phyloP scores from a whole-genome alignment of 2,113 vertebrate genomes.

The Elaphurus davidianus region DNA sequence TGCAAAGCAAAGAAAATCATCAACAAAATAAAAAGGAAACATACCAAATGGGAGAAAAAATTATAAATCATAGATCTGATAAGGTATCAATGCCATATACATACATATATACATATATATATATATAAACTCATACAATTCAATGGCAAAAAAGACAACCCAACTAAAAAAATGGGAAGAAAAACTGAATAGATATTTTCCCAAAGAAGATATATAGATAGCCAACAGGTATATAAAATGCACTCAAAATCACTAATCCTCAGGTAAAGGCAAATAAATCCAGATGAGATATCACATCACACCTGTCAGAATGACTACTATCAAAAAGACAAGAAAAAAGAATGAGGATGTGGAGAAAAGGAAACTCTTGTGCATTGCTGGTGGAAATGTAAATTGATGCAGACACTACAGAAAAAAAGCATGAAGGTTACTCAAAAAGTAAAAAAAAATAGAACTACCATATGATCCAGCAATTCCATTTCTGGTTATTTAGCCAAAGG shows the following conservation, averaged over 20 bases:
- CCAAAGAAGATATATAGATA: not conserved
- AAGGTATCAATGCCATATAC: not conserved
- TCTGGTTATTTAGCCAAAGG: not conserved
- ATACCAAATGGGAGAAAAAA: not conserved
- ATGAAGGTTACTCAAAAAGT: not conserved
- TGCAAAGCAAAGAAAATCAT: not conserved
- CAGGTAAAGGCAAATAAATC: not conserved
- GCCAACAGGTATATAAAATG: not conserved
- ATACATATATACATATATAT: not conserved
- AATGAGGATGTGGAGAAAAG: not conserved
- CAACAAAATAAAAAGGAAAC: not conserved
- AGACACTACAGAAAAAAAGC: not conserved
- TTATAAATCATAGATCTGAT: not conserved
- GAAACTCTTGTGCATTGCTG: not conserved
- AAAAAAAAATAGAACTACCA: not conserved
- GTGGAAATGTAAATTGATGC: not conserved
- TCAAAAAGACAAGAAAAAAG: not conserved
- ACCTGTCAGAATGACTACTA: not conserved
- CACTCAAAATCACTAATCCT: not conserved
- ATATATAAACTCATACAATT: not conserved
- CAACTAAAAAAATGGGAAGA: not conserved
- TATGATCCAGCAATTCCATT: not conserved
- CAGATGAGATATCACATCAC: not conserved
- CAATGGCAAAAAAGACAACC: not conserved
- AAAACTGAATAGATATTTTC: not conserved